Evolutionary conservation across 2,888 invertebrate species (phyloP), one percentile per base, ranked within the genome.

Genomic region (Drosophila hamatofila): DNA sequence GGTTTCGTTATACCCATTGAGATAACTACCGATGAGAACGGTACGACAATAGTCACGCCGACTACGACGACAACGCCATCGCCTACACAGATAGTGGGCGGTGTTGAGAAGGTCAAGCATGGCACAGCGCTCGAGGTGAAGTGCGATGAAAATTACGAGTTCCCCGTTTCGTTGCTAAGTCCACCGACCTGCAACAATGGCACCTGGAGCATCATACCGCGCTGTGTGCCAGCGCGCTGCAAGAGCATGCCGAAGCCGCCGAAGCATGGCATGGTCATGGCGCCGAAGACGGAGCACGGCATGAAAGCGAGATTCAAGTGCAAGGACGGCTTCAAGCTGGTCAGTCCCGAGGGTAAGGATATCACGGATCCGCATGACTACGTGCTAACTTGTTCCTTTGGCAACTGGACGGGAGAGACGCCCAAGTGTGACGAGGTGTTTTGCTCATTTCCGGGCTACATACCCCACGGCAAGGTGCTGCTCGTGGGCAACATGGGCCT

Each of bases 221-320:
- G 96, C 63, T 97, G 97, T 89, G 95, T 96, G 70, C 96, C 97
- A 76, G 95, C 99, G 89, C 94, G 97, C 33, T 97, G 98, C 92
- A 97, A 97, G 89, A 94, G 93, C 83, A 95, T 98, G 94, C 98
- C 98, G 0, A 95, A 95, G 70, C 94, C 96, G 5, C 98, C 99
- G 0, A 96, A 97, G 60, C 96, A 98, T 88, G 99, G 99, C 0
- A 97, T 98, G 95, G 98, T 99, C 6, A 96, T 99, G 65, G 99
- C 98, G 1, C 98, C 99, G 0, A 98, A 98, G 91, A 98, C 98
- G n/a, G 97, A 98, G 75, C 99, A 99, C 90, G 98, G 98, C 0
- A 98, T 98, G 96, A 96, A 96, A 90, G 99, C 99, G 0, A 94
- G 97, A 33, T 99, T 98, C 92, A 95, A 96, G 78, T 99, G 99